Evolutionary conservation across 2,888 invertebrate genomes (phyloP).

Genomic region (Acleris emargana): DNA sequence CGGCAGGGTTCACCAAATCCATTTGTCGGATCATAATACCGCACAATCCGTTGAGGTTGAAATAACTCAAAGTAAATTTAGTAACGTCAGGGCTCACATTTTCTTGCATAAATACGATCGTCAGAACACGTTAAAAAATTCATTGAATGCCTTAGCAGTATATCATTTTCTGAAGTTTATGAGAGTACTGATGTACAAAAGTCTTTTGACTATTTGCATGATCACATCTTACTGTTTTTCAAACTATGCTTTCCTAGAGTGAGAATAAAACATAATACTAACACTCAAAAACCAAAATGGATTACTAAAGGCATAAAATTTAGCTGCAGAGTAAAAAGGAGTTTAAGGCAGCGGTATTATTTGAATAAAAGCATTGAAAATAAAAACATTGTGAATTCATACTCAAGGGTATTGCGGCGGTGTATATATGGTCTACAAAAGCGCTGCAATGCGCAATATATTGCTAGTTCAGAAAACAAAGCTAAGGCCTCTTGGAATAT

Average conservation of each 20-base stretch:
- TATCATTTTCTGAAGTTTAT: conserved; percentile 1
- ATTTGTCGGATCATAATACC: conserved; percentile 6
- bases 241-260: neutral
- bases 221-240: neutral
- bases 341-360: neutral
- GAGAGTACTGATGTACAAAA: neutral
- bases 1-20: neutral
- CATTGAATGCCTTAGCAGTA: neutral
- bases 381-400: neutral
- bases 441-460: neutral
- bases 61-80: neutral
- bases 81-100: too few relatives aligned
- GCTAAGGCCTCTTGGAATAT: neutral
- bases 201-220: neutral
- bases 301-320: neutral
- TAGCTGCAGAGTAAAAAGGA: neutral
- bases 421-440: neutral
- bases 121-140: neutral
- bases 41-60: conserved; percentile 4
- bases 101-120: neutral
- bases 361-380: neutral
- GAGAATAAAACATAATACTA: neutral
- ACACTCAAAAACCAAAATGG: neutral
- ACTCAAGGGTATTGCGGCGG: neutral
- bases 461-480: neutral